Evolutionary conservation across 2,113 vertebrate genomes (phyloP).

Genomic region (Apus apus): DNA sequence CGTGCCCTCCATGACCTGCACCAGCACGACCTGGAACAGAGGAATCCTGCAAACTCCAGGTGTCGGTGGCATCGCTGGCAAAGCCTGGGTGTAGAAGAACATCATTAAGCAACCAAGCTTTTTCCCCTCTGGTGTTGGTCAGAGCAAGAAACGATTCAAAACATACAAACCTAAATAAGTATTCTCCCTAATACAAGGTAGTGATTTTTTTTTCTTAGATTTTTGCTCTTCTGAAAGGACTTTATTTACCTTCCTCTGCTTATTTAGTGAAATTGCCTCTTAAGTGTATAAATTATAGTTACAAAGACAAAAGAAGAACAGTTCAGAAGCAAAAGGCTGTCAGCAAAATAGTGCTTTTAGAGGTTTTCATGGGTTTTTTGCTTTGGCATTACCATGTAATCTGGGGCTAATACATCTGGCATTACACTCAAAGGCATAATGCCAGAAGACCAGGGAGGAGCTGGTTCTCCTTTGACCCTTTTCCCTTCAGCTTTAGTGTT

Average conservation of each 20-base stretch:
- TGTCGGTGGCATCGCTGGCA: not conserved
- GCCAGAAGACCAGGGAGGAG: not conserved
- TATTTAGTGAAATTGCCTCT: not conserved
- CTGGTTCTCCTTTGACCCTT: not conserved
- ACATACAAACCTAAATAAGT: not conserved
- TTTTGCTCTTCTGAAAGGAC: not conserved
- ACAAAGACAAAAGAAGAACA: not conserved
- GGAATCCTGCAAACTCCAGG: not conserved
- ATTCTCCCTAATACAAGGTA: not conserved
- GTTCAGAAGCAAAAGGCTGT: not conserved
- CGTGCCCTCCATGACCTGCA: not conserved
- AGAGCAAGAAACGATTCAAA: not conserved
- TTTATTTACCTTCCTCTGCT: not conserved
- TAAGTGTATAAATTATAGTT: conserved; percentile 6
- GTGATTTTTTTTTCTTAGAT: not conserved
- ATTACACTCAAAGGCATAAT: not conserved
- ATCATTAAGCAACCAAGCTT: not conserved
- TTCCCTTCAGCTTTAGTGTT: not conserved
- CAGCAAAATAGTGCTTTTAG: not conserved
- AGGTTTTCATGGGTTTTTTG: not conserved
- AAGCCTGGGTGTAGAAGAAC: not conserved
- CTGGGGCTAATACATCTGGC: not conserved
- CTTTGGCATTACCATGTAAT: conserved; percentile 1
- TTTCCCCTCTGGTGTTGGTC: not conserved
- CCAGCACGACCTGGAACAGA: not conserved